Evolutionary conservation across 2,888 invertebrate species (phyloP).

Genomic region (Stomorhina lunata): DNA sequence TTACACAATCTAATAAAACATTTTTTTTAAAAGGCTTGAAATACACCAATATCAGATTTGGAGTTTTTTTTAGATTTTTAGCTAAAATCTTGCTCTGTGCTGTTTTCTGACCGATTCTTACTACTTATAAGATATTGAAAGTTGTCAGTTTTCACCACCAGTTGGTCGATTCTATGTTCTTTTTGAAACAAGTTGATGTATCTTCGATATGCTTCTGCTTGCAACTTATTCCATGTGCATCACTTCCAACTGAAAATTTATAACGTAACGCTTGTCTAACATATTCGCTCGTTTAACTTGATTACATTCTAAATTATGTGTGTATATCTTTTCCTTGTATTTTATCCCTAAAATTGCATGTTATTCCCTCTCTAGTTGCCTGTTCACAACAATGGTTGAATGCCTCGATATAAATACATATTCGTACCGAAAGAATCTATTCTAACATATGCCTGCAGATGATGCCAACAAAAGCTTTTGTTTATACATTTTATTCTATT

Average conservation of each 20-base stretch:
- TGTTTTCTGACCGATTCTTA: no score
- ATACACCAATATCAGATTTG: no score
- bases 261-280: not conserved
- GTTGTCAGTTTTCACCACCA: no score
- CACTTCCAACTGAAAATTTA: not conserved
- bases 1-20: no score
- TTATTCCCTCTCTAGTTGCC: not conserved
- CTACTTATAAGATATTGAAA: no score
- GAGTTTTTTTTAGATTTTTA: no score
- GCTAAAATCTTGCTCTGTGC: no score
- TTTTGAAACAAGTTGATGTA: no score
- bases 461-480: slow-evolving; percentile 16
- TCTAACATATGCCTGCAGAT: slow-evolving; percentile 24
- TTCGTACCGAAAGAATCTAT: slow-evolving; percentile 10
- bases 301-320: slow-evolving; percentile 17
- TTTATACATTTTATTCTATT: no score
- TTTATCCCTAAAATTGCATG: slow-evolving; percentile 30
- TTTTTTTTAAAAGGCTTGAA: no score
- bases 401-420: slow-evolving; percentile 2
- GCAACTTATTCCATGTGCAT: not conserved
- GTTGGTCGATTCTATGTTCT: no score
- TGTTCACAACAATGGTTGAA: not conserved
- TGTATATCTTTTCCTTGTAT: not conserved
- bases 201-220: not conserved
- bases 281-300: slow-evolving; percentile 31